Percentiles rank a stretch among this genome's conserved stretches.
Evolutionary conservation across 2,888 invertebrate genomes (phyloP).

Genomic region (Cyaniris semiargus): DNA sequence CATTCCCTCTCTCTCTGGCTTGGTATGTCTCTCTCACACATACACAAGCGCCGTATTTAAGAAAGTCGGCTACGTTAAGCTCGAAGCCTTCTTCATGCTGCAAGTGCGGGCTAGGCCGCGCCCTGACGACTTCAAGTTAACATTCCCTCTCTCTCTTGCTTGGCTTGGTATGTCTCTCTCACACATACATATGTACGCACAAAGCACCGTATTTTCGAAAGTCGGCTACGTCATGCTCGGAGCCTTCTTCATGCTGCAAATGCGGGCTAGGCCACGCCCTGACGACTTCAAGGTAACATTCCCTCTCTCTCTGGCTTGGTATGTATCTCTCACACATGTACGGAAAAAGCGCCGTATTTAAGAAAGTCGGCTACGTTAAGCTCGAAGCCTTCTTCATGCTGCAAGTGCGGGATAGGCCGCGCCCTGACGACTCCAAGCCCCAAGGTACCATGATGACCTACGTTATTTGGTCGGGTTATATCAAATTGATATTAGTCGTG

Average conservation of each 20-base stretch:
- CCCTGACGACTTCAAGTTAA: slow-evolving; percentile 21
- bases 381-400: slow-evolving; percentile 88
- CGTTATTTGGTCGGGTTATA: too few species aligned
- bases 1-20: background rate
- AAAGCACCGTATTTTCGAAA: slow-evolving; percentile 85
- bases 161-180: too few species aligned
- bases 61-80: slow-evolving; percentile 89
- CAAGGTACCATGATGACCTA: too few species aligned
- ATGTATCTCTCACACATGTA: too few species aligned
- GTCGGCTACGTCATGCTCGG: slow-evolving; percentile 90
- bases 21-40: too few species aligned
- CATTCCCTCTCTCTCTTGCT: background rate
- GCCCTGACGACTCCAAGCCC: slow-evolving; percentile 1
- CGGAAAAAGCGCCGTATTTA: slow-evolving; percentile 77
- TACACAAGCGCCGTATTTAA: slow-evolving; percentile 81
- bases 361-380: slow-evolving; percentile 90
- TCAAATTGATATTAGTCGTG: too few species aligned
- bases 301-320: background rate
- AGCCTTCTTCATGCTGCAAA: slow-evolving; percentile 85
- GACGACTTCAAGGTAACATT: slow-evolving; percentile 26
- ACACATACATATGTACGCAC: too few species aligned
- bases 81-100: slow-evolving; percentile 87
- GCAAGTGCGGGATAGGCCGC: slow-evolving; percentile 73
- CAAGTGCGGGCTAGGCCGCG: slow-evolving; percentile 73
- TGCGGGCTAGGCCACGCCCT: slow-evolving; percentile 53